Percentiles rank a stretch among this genome's conserved stretches.
These are phyloP conservation scores for Zele albiditarsus DNA, from an alignment of 2,888 invertebrate species.

Conservation along the genomic window DNA sequence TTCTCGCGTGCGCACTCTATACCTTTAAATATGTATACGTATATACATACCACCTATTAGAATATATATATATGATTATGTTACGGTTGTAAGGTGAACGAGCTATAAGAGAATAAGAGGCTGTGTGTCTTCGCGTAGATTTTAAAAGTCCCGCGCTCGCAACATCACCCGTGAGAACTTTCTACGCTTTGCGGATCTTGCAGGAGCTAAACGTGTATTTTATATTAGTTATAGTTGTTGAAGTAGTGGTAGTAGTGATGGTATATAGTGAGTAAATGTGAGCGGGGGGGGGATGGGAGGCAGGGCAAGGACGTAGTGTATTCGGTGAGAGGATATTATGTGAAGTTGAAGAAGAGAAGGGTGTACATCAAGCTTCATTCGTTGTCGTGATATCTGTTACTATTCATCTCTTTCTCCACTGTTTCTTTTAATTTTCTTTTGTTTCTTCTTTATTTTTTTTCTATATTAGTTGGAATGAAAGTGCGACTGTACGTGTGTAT, in stretches of 20 bases:
- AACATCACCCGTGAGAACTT: conserved; percentile 46
- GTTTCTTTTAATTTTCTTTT: background rate
- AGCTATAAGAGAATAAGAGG: conserved; percentile 24
- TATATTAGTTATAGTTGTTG: background rate
- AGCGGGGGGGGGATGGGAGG: background rate
- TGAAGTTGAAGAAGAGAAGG: conserved; percentile 5
- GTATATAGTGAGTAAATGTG: background rate
- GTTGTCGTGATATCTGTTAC: background rate
- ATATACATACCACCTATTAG: background rate
- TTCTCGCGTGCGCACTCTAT: conserved; percentile 29
- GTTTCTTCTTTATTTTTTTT: background rate
- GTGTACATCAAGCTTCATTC: background rate
- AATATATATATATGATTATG: background rate
- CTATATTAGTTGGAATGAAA: background rate
- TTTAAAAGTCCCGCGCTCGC: conserved; percentile 36
- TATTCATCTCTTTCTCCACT: background rate
- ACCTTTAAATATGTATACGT: background rate
- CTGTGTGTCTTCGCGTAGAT: conserved; percentile 31
- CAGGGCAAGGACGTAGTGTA: background rate
- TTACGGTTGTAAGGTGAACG: conserved; percentile 13
- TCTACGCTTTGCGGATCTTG: conserved; percentile 31
- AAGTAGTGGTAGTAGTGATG: background rate
- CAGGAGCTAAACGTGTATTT: conserved; percentile 11
- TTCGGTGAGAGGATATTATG: conserved; percentile 1
- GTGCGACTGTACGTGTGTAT: background rate